Conservation (phyloP, 2,888 invertebrate species). For the Limenitis camilla region DNA sequence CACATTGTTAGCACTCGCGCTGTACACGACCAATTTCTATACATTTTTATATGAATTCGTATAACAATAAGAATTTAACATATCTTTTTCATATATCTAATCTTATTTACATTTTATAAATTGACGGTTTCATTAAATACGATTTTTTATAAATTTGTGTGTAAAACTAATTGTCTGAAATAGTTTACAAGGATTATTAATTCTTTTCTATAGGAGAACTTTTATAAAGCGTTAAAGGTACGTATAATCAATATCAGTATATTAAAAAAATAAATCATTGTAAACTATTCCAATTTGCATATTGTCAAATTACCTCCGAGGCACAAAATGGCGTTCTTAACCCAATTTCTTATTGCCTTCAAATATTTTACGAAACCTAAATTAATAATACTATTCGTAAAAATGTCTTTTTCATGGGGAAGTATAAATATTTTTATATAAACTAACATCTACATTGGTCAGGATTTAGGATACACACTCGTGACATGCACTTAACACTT, state of each 20-base stretch:
- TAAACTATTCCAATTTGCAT: conserved; percentile 31
- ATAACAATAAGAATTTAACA: conserved; percentile 62
- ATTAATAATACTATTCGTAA: conserved; percentile 75
- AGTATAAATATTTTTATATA: conserved; percentile 64
- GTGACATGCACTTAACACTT: conserved; percentile 33
- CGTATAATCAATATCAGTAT: not conserved
- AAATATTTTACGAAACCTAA: conserved; percentile 62
- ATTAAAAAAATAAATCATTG: conserved; percentile 9
- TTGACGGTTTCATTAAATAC: conserved; percentile 60
- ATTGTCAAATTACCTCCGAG: conserved; percentile 61
- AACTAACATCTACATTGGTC: conserved; percentile 69
- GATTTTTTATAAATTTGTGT: conserved; percentile 42
- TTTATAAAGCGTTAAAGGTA: conserved; percentile 3
- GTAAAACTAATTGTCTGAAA: conserved; percentile 38
- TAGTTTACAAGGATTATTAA: conserved; percentile 40
- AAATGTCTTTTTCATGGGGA: conserved; percentile 71
- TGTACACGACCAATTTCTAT: conserved; percentile 45
- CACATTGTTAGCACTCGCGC: conserved; percentile 56
- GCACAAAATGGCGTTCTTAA: conserved; percentile 70
- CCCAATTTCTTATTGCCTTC: conserved; percentile 64
- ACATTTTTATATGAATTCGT: conserved; percentile 50
- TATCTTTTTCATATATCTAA: conserved; percentile 52
- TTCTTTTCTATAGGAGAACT: conserved; percentile 7
- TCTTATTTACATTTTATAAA: conserved; percentile 71
- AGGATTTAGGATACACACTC: conserved; percentile 67